Percentiles rank a stretch among this genome's conserved stretches.
Conservation (phyloP, 2,797 vertebrate genomes). For the Micropoecilia bifurca region DNA sequence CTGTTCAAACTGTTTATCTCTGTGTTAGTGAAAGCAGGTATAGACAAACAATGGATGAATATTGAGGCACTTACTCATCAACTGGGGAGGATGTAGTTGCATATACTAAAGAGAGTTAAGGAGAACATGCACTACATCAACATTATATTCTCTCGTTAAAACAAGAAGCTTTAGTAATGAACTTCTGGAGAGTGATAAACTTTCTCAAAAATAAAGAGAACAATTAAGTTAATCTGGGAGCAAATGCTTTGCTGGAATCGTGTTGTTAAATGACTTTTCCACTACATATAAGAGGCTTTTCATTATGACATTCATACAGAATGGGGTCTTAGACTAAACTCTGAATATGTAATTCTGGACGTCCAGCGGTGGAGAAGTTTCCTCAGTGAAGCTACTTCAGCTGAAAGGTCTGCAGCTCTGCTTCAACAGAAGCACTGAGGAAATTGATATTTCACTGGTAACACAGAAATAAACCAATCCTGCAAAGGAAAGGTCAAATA, state of each 20-base stretch:
- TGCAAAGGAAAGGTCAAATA: constrained; percentile 50
- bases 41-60: neutral
- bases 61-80: neutral
- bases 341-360: neutral
- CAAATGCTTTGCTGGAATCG: neutral
- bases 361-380: constrained; percentile 5
- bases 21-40: neutral
- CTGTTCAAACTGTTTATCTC: neutral
- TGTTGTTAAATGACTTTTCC: no score
- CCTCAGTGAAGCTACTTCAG: neutral
- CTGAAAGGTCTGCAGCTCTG: neutral
- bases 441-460: constrained; percentile 11
- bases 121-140: neutral
- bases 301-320: neutral
- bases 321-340: no score
- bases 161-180: neutral
- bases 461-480: constrained; percentile 24
- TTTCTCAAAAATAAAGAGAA: neutral
- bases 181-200: neutral
- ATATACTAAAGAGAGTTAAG: no score
- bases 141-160: neutral
- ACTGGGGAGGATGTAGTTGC: no score
- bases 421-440: neutral
- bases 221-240: no score
- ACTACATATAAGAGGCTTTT: neutral